Percentiles rank a stretch among this genome's conserved stretches.
Evolutionary conservation across 2,113 vertebrate species (phyloP).

Genomic region (Euleptes europaea): DNA sequence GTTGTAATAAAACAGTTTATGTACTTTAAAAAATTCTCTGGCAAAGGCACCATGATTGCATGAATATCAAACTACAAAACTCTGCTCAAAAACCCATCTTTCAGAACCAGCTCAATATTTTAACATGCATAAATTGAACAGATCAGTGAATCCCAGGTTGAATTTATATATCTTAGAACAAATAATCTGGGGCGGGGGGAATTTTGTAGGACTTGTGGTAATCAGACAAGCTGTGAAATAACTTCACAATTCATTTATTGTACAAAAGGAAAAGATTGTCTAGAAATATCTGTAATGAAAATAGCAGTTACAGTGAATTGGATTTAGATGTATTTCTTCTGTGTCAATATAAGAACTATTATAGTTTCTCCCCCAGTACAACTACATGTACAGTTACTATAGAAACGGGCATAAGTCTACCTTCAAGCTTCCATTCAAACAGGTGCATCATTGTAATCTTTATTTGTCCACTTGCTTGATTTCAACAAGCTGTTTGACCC

Average conservation of each 20-base stretch:
- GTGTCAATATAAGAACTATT: not conserved
- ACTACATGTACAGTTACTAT: not conserved
- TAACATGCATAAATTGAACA: conserved; percentile 16
- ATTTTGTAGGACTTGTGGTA: conserved; percentile 34
- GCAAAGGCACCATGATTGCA: conserved; percentile 46
- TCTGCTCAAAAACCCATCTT: conserved; percentile 48
- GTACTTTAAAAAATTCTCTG: conserved; percentile 2
- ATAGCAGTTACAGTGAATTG: not conserved
- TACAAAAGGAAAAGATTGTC: not conserved
- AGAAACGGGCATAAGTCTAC: not conserved
- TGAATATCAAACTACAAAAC: conserved; percentile 36
- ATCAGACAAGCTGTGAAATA: conserved; percentile 10
- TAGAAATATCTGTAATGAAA: not conserved
- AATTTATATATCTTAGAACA: conserved; percentile 30
- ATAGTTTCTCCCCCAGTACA: not conserved
- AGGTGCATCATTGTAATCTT: not conserved
- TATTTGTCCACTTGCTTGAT: not conserved
- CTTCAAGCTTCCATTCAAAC: not conserved
- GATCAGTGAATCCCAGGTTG: conserved; percentile 45
- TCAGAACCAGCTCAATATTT: conserved; percentile 49
- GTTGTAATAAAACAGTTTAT: conserved; percentile 46
- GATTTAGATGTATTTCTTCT: not conserved
- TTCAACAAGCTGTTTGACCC: not conserved
- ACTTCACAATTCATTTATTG: not conserved
- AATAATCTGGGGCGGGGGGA: no score